Conservation (phyloP, 2,888 invertebrate species). For the Mechanitis mazaeus region DNA sequence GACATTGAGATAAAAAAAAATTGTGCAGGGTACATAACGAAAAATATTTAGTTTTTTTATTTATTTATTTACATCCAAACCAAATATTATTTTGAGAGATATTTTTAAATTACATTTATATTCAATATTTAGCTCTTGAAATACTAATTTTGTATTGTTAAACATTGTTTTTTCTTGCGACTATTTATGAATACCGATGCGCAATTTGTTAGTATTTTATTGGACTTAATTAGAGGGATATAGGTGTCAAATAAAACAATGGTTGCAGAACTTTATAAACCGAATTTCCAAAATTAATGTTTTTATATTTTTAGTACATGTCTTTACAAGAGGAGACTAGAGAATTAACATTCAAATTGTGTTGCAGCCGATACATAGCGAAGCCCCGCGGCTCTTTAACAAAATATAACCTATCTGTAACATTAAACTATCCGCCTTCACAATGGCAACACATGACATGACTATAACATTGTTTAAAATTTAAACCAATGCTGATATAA, state of each 20-base stretch:
- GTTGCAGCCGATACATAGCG: constrained; percentile 56
- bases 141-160: no score
- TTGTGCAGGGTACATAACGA: no score
- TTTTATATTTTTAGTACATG: constrained; percentile 61
- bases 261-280: constrained; percentile 72
- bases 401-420: constrained; percentile 52
- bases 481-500: constrained; percentile 42
- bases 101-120: no score
- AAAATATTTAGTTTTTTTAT: no score
- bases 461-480: constrained; percentile 66
- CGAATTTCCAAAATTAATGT: constrained; percentile 69
- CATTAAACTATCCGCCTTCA: constrained; percentile 49
- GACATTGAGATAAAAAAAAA: no score
- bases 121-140: no score
- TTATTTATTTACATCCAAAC: no score
- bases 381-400: constrained; percentile 50
- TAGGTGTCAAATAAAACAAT: constrained; percentile 41
- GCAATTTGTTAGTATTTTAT: constrained; percentile 20
- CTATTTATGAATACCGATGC: no score
- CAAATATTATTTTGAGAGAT: no score
- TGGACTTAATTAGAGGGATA: not conserved
- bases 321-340: constrained; percentile 76
- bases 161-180: no score
- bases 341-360: constrained; percentile 69
- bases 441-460: constrained; percentile 39